These are phyloP conservation scores for Aradophagus sp. DNA, from an alignment of 1,140 invertebrate species.

Conservation along the genomic window DNA sequence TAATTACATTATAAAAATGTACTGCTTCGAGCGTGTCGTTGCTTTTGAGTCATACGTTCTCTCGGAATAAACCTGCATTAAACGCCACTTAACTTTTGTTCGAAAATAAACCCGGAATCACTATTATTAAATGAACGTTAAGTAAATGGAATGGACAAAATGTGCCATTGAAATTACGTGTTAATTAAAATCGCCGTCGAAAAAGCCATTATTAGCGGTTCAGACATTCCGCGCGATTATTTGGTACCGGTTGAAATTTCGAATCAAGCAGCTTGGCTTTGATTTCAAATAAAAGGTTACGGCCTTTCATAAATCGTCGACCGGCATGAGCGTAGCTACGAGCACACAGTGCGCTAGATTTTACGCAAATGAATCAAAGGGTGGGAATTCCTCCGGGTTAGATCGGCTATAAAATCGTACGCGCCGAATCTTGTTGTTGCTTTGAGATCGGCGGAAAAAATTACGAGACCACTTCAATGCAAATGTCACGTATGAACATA, in stretches of 20 bases:
- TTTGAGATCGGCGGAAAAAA: slow-evolving; percentile 29
- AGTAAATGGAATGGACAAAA: no score
- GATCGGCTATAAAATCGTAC: slow-evolving; percentile 38
- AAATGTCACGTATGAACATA: slow-evolving; percentile 33
- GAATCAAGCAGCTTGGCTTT: slow-evolving; percentile 14
- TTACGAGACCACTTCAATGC: slow-evolving; percentile 41
- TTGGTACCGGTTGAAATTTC: slow-evolving; percentile 34
- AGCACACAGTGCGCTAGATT: slow-evolving; percentile 46
- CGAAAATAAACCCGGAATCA: no score
- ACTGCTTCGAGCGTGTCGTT: slow-evolving; percentile 5
- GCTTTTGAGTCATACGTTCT: slow-evolving; percentile 8
- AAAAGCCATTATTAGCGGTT: no score
- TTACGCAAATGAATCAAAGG: slow-evolving; percentile 62
- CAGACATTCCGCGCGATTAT: no score
- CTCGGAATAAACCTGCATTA: no score
- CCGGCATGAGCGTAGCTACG: slow-evolving; percentile 27
- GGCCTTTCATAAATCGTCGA: slow-evolving; percentile 66
- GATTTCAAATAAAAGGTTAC: slow-evolving; percentile 63
- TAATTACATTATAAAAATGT: slow-evolving; percentile 44
- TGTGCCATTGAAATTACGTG: no score
- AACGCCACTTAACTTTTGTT: no score
- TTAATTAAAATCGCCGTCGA: no score
- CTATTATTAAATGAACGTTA: no score
- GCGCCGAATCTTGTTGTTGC: slow-evolving; percentile 33
- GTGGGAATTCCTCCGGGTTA: slow-evolving; percentile 65